A percentile compares a stretch with the other conserved stretches of the same genome.
Conservation (phyloP, 2,797 vertebrate species). For the Zenarchopterus dispar region DNA sequence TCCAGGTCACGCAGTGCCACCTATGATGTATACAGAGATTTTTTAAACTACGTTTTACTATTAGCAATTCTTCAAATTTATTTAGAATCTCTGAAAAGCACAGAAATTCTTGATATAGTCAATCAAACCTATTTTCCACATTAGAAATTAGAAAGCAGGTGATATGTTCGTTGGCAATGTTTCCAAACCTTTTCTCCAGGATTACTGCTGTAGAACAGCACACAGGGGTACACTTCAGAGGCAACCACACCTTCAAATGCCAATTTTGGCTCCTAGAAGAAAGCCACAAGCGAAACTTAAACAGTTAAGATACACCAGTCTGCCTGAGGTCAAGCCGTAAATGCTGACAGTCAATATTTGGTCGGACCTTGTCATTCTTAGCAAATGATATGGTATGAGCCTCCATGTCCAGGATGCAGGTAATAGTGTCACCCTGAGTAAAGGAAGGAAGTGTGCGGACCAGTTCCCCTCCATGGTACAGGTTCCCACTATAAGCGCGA, state of each 20-base stretch:
- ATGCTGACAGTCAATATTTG: background rate
- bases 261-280: constrained; percentile 83
- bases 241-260: constrained; percentile 86
- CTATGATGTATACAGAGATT: constrained; percentile 58
- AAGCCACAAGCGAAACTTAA: constrained; percentile 15
- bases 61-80: too few relatives aligned
- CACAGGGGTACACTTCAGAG: constrained; percentile 85
- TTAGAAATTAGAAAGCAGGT: too few relatives aligned
- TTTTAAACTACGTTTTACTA: background rate
- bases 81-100: too few relatives aligned
- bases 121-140: background rate
- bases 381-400: constrained; percentile 86
- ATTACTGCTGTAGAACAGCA: constrained; percentile 88
- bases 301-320: background rate
- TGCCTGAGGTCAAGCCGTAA: background rate
- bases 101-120: background rate
- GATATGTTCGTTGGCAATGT: too few relatives aligned
- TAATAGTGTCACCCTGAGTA: constrained; percentile 86
- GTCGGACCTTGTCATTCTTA: constrained; percentile 84
- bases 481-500: constrained; percentile 86
- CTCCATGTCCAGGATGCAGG: constrained; percentile 88
- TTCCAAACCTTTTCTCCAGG: constrained; percentile 84
- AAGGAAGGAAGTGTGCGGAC: constrained; percentile 84
- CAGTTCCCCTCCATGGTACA: constrained; percentile 86
- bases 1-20: constrained; percentile 84